Evolutionary conservation across 1,140 invertebrate genomes (phyloP).

Genomic region (Medauroidea extradentata): DNA sequence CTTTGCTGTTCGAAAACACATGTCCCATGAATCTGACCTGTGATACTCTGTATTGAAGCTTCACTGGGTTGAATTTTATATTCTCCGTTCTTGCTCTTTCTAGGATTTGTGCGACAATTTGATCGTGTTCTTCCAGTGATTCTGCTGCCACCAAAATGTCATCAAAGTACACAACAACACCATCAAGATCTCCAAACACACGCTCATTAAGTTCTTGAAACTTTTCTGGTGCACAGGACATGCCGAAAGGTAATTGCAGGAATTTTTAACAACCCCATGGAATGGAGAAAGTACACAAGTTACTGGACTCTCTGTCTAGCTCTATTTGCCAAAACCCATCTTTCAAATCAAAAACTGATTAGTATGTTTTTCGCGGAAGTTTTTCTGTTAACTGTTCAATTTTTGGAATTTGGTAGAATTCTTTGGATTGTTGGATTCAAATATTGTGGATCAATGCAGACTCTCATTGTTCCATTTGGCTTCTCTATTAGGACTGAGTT

Average conservation of each 20-base stretch:
- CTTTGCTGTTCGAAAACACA: constrained; percentile 33
- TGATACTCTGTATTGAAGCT: constrained; percentile 34
- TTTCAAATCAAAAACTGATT: constrained; percentile 45
- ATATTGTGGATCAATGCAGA: constrained; percentile 13
- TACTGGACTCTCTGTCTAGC: constrained; percentile 30
- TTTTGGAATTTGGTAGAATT: constrained; percentile 9
- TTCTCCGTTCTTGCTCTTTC: constrained; percentile 23
- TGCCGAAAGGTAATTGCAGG: constrained; percentile 8
- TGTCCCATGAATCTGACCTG: constrained; percentile 41
- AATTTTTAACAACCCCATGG: constrained; percentile 9
- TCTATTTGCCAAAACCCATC: constrained; percentile 44
- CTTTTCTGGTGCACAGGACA: constrained; percentile 10
- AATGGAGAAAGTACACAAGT: constrained; percentile 1
- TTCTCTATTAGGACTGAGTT: constrained; percentile 7
- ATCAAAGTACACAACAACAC: constrained; percentile 36
- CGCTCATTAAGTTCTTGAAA: constrained; percentile 5
- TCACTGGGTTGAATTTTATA: constrained; percentile 39
- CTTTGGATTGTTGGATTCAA: constrained; percentile 10
- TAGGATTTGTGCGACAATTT: constrained; percentile 31
- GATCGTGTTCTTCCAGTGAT: constrained; percentile 27
- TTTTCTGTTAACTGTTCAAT: constrained; percentile 23
- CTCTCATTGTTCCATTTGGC: constrained; percentile 5
- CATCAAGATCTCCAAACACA: constrained; percentile 26
- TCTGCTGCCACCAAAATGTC: constrained; percentile 35
- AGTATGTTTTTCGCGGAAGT: constrained; percentile 39